These are phyloP conservation scores for Hemiscyllium ocellatum DNA, from an alignment of 2,113 vertebrate species.

Conservation along the genomic window DNA sequence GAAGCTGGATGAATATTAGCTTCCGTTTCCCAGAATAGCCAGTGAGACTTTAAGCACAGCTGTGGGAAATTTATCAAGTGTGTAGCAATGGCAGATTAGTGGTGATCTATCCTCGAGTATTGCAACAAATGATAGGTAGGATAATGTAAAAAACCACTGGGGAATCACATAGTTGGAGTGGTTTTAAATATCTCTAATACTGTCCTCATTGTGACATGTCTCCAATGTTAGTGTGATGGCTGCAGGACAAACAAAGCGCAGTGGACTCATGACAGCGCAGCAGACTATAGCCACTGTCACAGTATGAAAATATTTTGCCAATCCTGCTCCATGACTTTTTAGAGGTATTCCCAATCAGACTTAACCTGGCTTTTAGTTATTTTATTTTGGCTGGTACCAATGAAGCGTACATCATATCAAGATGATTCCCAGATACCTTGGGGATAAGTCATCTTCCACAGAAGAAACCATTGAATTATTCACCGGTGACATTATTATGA, in stretches of 20 bases:
- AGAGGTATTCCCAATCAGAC: neutral
- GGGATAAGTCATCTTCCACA: neutral
- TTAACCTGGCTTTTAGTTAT: neutral
- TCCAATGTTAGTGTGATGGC: too few species aligned
- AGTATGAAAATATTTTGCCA: neutral
- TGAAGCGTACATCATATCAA: neutral
- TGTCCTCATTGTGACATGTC: neutral
- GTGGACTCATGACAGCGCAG: too few species aligned
- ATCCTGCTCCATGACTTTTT: neutral
- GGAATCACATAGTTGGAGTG: neutral
- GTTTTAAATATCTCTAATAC: neutral
- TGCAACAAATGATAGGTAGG: too few species aligned
- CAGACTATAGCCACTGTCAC: neutral
- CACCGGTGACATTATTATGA: neutral
- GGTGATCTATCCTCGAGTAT: neutral
- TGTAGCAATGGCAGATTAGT: neutral
- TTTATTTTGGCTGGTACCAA: too few species aligned
- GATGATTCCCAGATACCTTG: neutral
- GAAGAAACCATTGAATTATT: too few species aligned
- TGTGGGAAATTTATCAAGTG: neutral
- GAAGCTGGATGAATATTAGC: too few species aligned
- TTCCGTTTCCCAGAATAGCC: too few species aligned
- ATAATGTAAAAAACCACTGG: neutral
- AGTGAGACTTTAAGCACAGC: neutral
- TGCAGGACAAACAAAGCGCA: too few species aligned